Conservation (phyloP, 2,113 vertebrate species). For the Onychostoma macrolepis region DNA sequence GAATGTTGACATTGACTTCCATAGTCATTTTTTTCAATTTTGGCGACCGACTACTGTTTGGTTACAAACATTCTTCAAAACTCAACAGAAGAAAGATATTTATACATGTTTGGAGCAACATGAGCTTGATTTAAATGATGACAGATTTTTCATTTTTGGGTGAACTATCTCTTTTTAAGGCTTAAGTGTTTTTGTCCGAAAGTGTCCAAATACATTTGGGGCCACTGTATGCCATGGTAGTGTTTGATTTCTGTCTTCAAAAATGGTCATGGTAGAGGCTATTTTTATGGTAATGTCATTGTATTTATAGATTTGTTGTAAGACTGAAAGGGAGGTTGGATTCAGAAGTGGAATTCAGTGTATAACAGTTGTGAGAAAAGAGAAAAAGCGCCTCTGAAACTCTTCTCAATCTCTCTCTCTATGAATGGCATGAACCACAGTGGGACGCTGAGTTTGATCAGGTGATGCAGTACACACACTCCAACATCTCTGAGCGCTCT, state of each 20-base stretch:
- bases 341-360: background rate
- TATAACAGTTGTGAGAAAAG: background rate
- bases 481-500: conserved; percentile 31
- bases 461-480: conserved; percentile 42
- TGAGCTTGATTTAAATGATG: too few relatives aligned
- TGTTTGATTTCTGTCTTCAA: background rate
- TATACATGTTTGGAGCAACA: too few relatives aligned
- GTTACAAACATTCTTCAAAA: too few relatives aligned
- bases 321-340: background rate
- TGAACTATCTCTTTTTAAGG: too few relatives aligned
- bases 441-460: conserved; percentile 44
- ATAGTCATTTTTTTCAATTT: too few relatives aligned
- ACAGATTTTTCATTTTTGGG: too few relatives aligned
- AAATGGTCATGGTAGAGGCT: background rate
- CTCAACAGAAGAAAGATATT: too few relatives aligned
- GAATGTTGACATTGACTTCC: too few relatives aligned
- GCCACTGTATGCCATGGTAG: background rate
- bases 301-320: background rate
- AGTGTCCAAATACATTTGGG: background rate
- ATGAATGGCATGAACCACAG: conserved; percentile 16
- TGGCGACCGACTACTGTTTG: too few relatives aligned
- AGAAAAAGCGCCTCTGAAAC: background rate
- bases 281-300: background rate
- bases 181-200: background rate
- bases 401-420: conserved; percentile 7